Evolutionary conservation across 2,888 invertebrate species (phyloP).

Genomic region (Gasteruption jaculator): DNA sequence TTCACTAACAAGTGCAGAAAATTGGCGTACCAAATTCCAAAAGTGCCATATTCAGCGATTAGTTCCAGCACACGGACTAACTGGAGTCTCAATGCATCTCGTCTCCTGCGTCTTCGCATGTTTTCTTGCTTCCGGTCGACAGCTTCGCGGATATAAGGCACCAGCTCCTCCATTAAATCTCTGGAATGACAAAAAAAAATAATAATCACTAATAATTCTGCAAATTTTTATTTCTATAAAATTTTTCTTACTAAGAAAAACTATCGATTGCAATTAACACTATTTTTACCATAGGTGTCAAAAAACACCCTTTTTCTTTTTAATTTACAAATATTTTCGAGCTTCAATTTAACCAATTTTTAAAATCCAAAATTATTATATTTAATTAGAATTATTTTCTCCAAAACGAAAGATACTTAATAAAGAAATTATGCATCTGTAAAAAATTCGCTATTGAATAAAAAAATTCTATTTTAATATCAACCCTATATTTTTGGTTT

Average conservation of each 20-base stretch:
- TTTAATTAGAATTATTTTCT: no score
- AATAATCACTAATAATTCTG: slow-evolving; percentile 7
- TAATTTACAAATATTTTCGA: slow-evolving; percentile 4
- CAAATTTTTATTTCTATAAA: slow-evolving; percentile 5
- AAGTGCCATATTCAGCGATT: slow-evolving; percentile 87
- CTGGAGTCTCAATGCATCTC: slow-evolving; percentile 89
- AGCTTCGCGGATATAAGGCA: slow-evolving; percentile 88
- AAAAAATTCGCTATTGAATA: no score
- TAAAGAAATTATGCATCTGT: no score
- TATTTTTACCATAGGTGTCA: no score
- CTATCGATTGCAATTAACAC: no score
- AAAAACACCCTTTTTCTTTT: no score
- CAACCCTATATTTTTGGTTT: no score
- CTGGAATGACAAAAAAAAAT: slow-evolving; percentile 53
- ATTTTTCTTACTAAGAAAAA: no score
- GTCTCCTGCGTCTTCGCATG: slow-evolving; percentile 81
- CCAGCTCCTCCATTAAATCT: slow-evolving; percentile 93
- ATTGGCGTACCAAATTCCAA: slow-evolving; percentile 59
- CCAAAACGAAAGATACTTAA: no score
- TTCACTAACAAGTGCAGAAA: background rate
- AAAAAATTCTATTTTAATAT: no score
- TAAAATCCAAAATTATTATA: no score
- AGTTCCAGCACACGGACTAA: slow-evolving; percentile 88
- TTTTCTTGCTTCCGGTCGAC: slow-evolving; percentile 97
- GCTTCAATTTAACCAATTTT: slow-evolving; percentile 6